These are phyloP conservation scores for Conops quadrifasciatus DNA, from an alignment of 2,888 invertebrate species.

Conservation along the genomic window DNA sequence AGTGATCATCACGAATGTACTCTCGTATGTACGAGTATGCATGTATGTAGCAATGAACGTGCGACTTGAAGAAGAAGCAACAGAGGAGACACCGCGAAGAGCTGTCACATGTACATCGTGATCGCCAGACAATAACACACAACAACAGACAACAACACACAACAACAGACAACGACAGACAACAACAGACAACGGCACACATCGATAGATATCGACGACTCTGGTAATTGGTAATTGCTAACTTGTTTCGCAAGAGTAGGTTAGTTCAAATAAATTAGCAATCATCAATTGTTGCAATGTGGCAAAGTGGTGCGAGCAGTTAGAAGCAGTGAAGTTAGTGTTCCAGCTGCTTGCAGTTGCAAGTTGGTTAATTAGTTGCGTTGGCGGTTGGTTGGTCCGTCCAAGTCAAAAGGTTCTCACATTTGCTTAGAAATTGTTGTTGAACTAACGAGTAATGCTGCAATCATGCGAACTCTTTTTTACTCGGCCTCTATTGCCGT, in stretches of 20 bases:
- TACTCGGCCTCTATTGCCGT: not conserved
- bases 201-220: not conserved
- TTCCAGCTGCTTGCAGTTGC: not conserved
- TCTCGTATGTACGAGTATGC: not conserved
- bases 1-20: not conserved
- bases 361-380: no score
- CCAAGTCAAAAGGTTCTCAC: no score
- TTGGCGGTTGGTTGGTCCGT: no score
- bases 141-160: no score
- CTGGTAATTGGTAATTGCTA: slow-evolving; percentile 2
- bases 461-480: no score
- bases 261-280: slow-evolving; percentile 6
- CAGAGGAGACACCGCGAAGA: not conserved
- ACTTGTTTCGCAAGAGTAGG: slow-evolving; percentile 21
- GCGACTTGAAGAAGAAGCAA: not conserved
- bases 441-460: no score
- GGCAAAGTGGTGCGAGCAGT: not conserved
- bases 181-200: no score
- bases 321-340: not conserved
- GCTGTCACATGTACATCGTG: not conserved
- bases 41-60: not conserved
- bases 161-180: no score
- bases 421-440: no score
- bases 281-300: not conserved
- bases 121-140: no score